A percentile compares a stretch with the other conserved stretches of the same genome.
These are phyloP conservation scores for Meghimatium bilineatum DNA, from an alignment of 2,888 invertebrate species.

Conservation along the genomic window DNA sequence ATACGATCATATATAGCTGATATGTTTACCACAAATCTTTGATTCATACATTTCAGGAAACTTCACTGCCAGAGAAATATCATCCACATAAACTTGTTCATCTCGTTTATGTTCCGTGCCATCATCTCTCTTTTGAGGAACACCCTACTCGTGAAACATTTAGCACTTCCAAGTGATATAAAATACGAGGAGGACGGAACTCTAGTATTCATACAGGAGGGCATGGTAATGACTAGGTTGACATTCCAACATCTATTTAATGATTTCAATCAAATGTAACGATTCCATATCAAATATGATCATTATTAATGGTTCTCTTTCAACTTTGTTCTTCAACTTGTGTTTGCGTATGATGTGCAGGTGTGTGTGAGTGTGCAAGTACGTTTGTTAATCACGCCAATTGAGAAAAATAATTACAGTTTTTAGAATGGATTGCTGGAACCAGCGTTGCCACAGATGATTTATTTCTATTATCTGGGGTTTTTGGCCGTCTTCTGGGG, in stretches of 20 bases:
- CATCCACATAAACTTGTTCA: constrained; percentile 84
- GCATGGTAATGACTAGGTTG: constrained; percentile 41
- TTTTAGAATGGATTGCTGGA: no score
- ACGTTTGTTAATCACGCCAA: no score
- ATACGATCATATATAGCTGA: no score
- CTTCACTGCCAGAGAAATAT: constrained; percentile 83
- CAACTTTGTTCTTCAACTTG: background rate
- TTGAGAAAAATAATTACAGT: no score
- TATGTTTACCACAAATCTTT: no score
- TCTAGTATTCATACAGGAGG: constrained; percentile 47
- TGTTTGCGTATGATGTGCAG: background rate
- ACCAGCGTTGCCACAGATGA: no score
- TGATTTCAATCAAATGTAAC: background rate
- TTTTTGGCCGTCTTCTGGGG: no score
- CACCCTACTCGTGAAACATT: constrained; percentile 78
- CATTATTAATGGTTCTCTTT: background rate
- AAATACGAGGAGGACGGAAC: constrained; percentile 18
- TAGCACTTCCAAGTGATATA: constrained; percentile 53
- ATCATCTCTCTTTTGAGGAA: constrained; percentile 81
- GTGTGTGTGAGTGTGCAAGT: background rate
- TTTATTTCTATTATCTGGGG: no score
- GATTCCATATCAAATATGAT: no score
- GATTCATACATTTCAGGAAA: constrained; percentile 78
- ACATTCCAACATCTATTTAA: background rate
- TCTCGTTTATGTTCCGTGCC: constrained; percentile 83